These are phyloP conservation scores for Magallana angulata DNA, from an alignment of 1,140 invertebrate species.

Conservation along the genomic window DNA sequence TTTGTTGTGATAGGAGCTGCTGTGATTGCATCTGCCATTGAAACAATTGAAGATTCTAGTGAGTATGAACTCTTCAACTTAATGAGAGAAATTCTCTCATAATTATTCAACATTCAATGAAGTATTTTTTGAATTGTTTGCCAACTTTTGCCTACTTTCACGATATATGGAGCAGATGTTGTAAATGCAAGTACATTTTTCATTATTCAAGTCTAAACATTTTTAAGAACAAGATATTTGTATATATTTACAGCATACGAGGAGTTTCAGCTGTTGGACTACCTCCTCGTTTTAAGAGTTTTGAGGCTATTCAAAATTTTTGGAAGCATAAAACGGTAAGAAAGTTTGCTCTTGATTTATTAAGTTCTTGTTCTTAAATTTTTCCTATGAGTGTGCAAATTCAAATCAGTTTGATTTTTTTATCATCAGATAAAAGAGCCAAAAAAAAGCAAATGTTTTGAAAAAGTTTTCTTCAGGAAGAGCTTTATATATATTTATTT, in stretches of 20 bases:
- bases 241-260: constrained; percentile 68
- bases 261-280: constrained; percentile 78
- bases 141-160: no score
- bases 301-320: constrained; percentile 81
- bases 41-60: constrained; percentile 73
- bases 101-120: background rate
- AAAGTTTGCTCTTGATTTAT: background rate
- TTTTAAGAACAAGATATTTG: no score
- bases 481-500: background rate
- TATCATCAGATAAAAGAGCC: no score
- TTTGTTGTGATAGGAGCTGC: constrained; percentile 81
- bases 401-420: no score
- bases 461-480: background rate
- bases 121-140: no score
- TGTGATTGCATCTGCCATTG: constrained; percentile 78
- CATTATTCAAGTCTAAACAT: no score
- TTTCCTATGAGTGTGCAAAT: no score
- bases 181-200: no score
- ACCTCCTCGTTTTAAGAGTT: constrained; percentile 80
- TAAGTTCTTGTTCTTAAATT: no score
- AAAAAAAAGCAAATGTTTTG: no score
- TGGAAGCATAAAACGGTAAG: constrained; percentile 79
- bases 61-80: constrained; percentile 42
- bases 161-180: no score
- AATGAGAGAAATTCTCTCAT: background rate